phyloP scores from a whole-genome alignment of 2,797 vertebrate genomes.

The Neosilurus mollespiculum region DNA sequence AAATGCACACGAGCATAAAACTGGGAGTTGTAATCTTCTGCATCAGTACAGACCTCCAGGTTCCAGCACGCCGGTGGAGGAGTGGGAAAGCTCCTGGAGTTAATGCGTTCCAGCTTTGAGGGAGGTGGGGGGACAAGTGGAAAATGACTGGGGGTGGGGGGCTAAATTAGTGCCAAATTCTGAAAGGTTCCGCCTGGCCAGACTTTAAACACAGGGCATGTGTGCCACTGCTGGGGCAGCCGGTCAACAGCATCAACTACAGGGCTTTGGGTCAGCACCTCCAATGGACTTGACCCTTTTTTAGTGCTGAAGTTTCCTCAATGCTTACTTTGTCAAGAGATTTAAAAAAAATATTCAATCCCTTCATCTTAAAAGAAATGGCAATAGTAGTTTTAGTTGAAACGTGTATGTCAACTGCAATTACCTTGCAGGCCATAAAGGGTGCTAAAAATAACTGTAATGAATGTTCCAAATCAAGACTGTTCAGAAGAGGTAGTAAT shows the following conservation, averaged over 20 bases:
- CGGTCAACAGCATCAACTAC: conserved; percentile 35
- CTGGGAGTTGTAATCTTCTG: conserved; percentile 53
- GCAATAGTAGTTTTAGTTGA: neutral
- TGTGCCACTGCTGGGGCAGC: conserved; percentile 51
- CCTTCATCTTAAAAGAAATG: neutral
- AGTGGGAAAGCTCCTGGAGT: conserved; percentile 58
- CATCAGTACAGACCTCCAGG: conserved; percentile 53
- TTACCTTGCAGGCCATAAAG: neutral
- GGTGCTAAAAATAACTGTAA: neutral
- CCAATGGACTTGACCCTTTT: neutral
- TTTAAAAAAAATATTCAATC: neutral
- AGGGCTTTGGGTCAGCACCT: conserved; percentile 5
- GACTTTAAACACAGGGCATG: conserved; percentile 61
- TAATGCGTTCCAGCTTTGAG: conserved; percentile 65
- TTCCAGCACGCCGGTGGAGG: conserved; percentile 37
- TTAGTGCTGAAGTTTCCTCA: neutral
- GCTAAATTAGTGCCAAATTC: conserved; percentile 61
- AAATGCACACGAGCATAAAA: conserved; percentile 45
- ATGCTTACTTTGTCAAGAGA: neutral
- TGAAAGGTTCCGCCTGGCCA: conserved; percentile 61
- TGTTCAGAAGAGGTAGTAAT: too few species aligned
- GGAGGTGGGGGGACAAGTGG: conserved; percentile 63
- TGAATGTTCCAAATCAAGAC: neutral
- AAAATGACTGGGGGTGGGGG: conserved; percentile 61
- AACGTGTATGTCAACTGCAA: neutral